Evolutionary conservation across 1,140 invertebrate genomes (phyloP), one percentile per base, ranked within the genome.

Genomic region (Micrasema minimum): DNA sequence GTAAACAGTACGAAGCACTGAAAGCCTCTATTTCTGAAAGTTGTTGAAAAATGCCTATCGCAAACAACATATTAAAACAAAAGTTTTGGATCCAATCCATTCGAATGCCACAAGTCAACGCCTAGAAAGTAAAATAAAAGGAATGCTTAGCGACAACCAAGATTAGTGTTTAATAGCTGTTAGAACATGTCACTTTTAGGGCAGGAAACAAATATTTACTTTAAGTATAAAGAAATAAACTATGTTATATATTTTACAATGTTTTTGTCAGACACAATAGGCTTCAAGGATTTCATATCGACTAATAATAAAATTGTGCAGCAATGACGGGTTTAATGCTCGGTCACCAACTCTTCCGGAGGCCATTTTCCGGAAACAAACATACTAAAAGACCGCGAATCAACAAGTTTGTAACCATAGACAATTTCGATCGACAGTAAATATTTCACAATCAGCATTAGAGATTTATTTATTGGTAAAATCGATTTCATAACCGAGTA

Each of bases 11-110:
- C n/a, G n/a, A n/a, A n/a, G n/a, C n/a, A n/a, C n/a, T n/a, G n/a
- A n/a, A n/a, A n/a, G n/a, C n/a, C n/a, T n/a, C n/a, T n/a, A n/a
- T n/a, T n/a, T n/a, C n/a, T n/a, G n/a, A n/a, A n/a, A n/a, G n/a
- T n/a, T n/a, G n/a, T n/a, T n/a, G n/a, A n/a, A n/a, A n/a, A n/a
- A n/a, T n/a, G n/a, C n/a, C n/a, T n/a, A n/a, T n/a, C n/a, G n/a
- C n/a, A n/a, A n/a, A n/a, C n/a, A n/a, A n/a, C n/a, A n/a, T n/a
- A n/a, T n/a, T n/a, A n/a, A n/a, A n/a, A n/a, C 88, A 74, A 90
- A 87, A 77, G 88, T 87, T 77, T 88, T 55, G 88, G 86, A 67
- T 88, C 87, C n/a, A 90, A 78, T 77, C 84, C 80, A 73, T 89
- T 86, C 57, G 80, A 79, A 68, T 83, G 77, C 75, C 88, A 89